Evolutionary conservation across 2,113 vertebrate genomes (phyloP).

Genomic region (Mesitornis unicolor): DNA sequence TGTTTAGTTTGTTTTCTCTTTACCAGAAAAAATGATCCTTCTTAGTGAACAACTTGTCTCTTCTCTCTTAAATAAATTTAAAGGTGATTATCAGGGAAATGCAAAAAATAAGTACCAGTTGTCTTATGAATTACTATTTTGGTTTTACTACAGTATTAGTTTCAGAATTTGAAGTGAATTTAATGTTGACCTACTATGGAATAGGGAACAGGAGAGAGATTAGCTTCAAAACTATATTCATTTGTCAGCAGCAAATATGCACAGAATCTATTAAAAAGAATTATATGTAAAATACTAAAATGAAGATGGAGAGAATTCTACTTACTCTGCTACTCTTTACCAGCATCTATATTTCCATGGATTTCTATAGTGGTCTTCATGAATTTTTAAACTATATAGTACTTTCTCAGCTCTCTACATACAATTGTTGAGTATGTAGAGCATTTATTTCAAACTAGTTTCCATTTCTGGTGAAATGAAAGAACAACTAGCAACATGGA

Average conservation of each 20-base stretch:
- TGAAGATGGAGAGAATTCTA: background rate
- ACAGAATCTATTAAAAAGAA: background rate
- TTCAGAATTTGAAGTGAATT: background rate
- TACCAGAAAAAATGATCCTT: background rate
- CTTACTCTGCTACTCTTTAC: background rate
- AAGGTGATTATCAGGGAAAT: background rate
- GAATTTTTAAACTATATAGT: background rate
- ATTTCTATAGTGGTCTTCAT: background rate
- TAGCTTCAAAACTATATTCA: background rate
- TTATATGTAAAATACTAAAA: background rate
- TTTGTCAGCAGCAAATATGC: background rate
- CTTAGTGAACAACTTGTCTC: background rate
- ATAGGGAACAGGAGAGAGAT: background rate
- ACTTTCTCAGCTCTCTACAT: background rate
- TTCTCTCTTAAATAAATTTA: background rate
- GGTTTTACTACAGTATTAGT: background rate
- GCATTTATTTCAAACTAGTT: background rate
- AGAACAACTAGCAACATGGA: background rate
- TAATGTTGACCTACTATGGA: background rate
- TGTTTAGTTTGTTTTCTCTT: background rate
- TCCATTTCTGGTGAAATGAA: background rate
- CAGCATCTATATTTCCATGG: background rate
- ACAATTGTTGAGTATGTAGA: background rate
- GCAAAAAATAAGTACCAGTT: background rate
- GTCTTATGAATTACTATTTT: background rate